Base-by-base conservation (phyloP, 2,888 invertebrate genomes). In the Gonocerus acuteangulatus region DNA sequence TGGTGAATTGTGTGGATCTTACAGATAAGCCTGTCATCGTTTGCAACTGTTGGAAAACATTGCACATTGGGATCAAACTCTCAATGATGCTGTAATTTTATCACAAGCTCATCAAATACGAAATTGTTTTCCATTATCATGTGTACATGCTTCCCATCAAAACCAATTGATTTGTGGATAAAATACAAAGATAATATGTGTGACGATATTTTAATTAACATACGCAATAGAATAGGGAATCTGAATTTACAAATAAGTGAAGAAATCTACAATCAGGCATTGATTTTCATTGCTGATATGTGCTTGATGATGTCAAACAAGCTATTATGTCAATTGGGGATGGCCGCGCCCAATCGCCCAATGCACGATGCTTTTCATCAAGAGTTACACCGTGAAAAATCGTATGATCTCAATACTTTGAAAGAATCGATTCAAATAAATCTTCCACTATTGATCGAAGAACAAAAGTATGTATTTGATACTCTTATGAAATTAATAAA, bases 21-120 rank as follows among this genome's bases (percentile, higher is more conserved):
- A 61, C 69, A 65, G 71, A 51, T 75, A 75, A 73, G 76, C 74
- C 19, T 73, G 72, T 67, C 67, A 70, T 66, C 62, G 59, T 23
- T 68, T 71, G 27, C 57, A 68, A 57, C 69, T 74, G 52, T 67
- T 72, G 16, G 70, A 72, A 66, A 68, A 71, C 62, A 71, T 70
- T 61, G 56, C 52, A 44, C 68, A 69, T 68, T 70, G 70, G 69
- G 68, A 69, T 48, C 45, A 47, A 23, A 65, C 66, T 19, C 57
- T 70, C 54, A 21, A 13, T 54, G 68, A 69, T 63, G 66, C 68
- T 32, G 62, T 60, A 16, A 51, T 66, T 36, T 23, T 63, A 36
- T 57, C 63, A 21, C 22, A 48, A 32, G 60, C 68, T 36, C 56
- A 65, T 34, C 65, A 71, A 63, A 68, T 70, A 59, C 66, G 69